Evolutionary conservation across 2,797 vertebrate genomes (phyloP), one percentile per base, ranked within the genome.

Genomic region (Pristis pectinata): DNA sequence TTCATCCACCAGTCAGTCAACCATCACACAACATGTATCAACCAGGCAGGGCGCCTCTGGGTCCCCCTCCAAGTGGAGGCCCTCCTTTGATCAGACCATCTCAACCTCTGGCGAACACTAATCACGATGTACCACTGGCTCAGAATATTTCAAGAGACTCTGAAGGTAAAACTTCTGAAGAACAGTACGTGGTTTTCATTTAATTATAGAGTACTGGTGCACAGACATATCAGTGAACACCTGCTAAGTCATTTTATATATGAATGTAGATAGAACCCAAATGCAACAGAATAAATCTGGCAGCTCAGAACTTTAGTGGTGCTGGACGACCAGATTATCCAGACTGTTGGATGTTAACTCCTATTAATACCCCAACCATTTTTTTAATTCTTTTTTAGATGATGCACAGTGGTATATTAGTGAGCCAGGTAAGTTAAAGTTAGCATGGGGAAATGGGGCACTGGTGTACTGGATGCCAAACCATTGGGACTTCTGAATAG

Each of bases 1-100:
- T 95, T 94, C 97, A 97, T 80, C 96, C 97, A 83, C 97, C 97
- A 41, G 95, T 97, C 95, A 98, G 96, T 96, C 97, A 97, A 93
- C 95, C 97, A 96, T 95, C 96, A 95, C 95, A 97, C 95, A 96
- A 97, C n/a, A 95, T 96, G 79, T 98, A 98, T 95, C 97, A 97
- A 70, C 97, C 97, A 94, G 59, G 95, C 82, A 97, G 97, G 95
- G 96, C 96, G 95, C 96, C 97, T 59, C 96, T 97, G 95, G 97
- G 97, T 22, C 96, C 97, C 61, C 97, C 97, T 34, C 97, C 97
- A 53, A 94, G 30, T 95, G 96, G 96, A 95, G 97, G 96, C 3
- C 96, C 96, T 34, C 96, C 96, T 85, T 96, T 96, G 79, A 95
- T 96, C 94, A 98, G 97, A 95, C 96, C 97, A 41, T 82, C 97